Base-by-base conservation (phyloP, 2,797 vertebrate genomes). In the Chelmon rostratus region DNA sequence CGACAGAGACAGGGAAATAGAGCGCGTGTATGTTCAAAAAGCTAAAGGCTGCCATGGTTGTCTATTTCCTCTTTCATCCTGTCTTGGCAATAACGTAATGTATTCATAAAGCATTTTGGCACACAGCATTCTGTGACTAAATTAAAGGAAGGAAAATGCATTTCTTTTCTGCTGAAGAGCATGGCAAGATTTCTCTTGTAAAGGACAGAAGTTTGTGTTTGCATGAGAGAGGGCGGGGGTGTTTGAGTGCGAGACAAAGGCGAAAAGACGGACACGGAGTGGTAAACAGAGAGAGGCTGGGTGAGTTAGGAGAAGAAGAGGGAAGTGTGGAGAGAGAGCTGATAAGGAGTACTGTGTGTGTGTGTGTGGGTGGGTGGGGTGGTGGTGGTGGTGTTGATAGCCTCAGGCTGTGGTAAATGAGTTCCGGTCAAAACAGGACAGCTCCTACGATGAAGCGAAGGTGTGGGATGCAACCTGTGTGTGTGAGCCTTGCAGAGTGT, bases 391-490 rank as follows among this genome's bases (percentile, higher is more conserved):
- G 59, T 68, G 82, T 73, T 71, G 68, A 88, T 84, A 66, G 82
- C 84, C 84, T 76, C 53, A 49, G 86, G 88, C 81, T 68, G 62
- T 59, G 57, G 70, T 84, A 84, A 91, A 90, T 92, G 80, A 86
- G 83, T 78, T 86, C 68, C 38, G 58, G 82, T 89, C 80, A 88
- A 87, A 90, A 85, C 80, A 83, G 71, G 83, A 83, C 83, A 78
- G 76, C 54, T 81, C 33, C 50, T 77, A 70, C 2, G 18, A 81
- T 62, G 82, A 82, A 56, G 50, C 72, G 49, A 49, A 76, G 58
- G 33, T 70, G 80, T 81, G 53, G 68, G 70, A 82, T 74, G 77
- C 58, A 82, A 81, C 62, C 42, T 57, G 54, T 49, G 57, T 44
- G 52, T 49, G 46, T 74, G 11, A 66, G 49, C 58, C 49, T 28